Conservation (phyloP, 2,113 vertebrate species). For the Neogale vison region DNA sequence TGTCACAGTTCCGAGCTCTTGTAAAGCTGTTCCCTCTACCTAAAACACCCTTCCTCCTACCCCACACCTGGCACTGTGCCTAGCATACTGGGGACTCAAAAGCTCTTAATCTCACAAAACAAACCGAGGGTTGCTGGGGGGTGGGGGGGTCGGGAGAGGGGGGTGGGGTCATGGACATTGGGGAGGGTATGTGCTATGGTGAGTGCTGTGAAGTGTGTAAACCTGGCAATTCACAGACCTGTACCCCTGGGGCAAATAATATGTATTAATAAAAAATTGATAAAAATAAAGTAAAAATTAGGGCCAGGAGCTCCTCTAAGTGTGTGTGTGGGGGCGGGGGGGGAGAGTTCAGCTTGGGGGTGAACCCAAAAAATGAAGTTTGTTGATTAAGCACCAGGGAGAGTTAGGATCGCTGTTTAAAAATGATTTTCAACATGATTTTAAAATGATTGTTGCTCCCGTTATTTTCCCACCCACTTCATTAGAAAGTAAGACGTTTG, state of each 20-base stretch:
- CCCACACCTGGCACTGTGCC: background rate
- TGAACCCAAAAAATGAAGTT: background rate
- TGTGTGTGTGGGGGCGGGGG: too few relatives aligned
- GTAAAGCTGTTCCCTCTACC: background rate
- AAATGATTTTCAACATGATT: background rate
- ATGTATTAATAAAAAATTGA: too few relatives aligned
- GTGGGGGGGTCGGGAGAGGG: too few relatives aligned
- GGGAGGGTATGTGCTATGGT: too few relatives aligned
- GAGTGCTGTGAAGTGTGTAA: too few relatives aligned
- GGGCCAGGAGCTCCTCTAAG: background rate
- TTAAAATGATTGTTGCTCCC: background rate
- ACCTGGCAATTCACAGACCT: too few relatives aligned
- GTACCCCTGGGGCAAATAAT: too few relatives aligned
- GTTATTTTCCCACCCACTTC: background rate
- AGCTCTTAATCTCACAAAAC: too few relatives aligned
- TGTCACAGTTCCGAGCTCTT: background rate
- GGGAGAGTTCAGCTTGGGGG: background rate
- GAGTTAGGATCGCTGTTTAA: background rate
- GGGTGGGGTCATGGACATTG: too few relatives aligned
- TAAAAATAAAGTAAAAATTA: too few relatives aligned
- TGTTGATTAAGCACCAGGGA: background rate
- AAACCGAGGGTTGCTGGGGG: too few relatives aligned
- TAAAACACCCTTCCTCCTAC: background rate
- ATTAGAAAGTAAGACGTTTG: background rate
- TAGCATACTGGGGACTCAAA: background rate